Evolutionary conservation across 1,140 invertebrate species (phyloP), one percentile per base, ranked within the genome.

Genomic region (Aphelenchoides avenae): DNA sequence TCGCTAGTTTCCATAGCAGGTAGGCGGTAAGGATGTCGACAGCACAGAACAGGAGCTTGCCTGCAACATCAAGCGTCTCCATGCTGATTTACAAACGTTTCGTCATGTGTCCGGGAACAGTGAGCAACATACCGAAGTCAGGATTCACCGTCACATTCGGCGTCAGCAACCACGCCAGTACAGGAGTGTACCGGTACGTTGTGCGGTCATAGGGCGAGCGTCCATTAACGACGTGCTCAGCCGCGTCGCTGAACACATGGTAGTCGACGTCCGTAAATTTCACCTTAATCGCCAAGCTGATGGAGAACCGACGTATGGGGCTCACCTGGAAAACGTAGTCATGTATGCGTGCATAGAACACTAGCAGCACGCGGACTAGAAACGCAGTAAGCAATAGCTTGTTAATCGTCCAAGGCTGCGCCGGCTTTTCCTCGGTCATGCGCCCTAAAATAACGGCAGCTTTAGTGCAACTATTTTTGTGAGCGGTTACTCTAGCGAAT

Each of bases 251-350:
- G 68, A 94, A 96, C 0, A 99, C 92, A 79, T 85, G 85, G 75
- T 98, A 99, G 79, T 98, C 94, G 24, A 98, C 82, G 77, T 99
- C 94, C 0, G 94, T 98, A 75, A 91, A 99, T 6, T 87, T 85
- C 1, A 98, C 86, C 49, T 83, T 77, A n/a, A 85, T 86, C 18
- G n/a, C 13, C 11, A 57, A 18, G 24, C n/a, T 34, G n/a, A 9
- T 6, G 7, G 30, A 39, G 22, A 40, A 24, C 37, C n/a, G 37
- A 34, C 7, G 11, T 40, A 46, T n/a, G n/a, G n/a, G 34, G 49
- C 44, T 48, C 40, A 73, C 71, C 40, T 75, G 42, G 63, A 77
- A 75, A 1, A 76, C 33, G 39, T 75, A 70, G 40, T 75, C 73
- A 52, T 75, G 73, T 49, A 75, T 58, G 15, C 56, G 40, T 15